Percentiles rank a stretch among this genome's conserved stretches.
phyloP scores from a whole-genome alignment of 2,888 invertebrate genomes.

The Ecliptopera silaceata region DNA sequence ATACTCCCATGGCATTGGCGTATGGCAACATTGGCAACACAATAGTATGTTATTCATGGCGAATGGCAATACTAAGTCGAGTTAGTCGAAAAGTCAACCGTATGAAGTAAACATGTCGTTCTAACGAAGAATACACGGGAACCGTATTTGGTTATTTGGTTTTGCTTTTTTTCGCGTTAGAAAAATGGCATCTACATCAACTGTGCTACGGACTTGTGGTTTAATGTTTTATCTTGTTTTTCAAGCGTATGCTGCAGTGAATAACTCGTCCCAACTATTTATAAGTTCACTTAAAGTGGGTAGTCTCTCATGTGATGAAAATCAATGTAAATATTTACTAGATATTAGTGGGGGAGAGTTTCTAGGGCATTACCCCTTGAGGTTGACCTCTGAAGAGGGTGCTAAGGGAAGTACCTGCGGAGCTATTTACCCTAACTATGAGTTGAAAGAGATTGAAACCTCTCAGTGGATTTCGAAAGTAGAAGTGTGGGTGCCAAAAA shows the following conservation, averaged over 20 bases:
- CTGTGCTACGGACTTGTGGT: constrained; percentile 78
- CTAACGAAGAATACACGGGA: constrained; percentile 42
- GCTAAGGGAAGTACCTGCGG: constrained; percentile 63
- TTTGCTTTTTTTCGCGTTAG: constrained; percentile 47
- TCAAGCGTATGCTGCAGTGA: constrained; percentile 51
- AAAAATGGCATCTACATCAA: constrained; percentile 66
- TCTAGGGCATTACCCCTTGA: constrained; percentile 72
- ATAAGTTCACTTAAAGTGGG: constrained; percentile 59
- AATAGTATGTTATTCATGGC: too few relatives aligned
- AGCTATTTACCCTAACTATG: constrained; percentile 65
- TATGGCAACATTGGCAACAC: too few relatives aligned
- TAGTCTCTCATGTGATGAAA: constrained; percentile 53
- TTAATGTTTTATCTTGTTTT: constrained; percentile 63
- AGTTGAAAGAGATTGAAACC: constrained; percentile 63
- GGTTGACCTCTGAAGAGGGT: constrained; percentile 61
- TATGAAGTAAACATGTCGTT: constrained; percentile 63
- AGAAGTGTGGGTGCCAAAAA: constrained; percentile 57
- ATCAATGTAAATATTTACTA: constrained; percentile 77
- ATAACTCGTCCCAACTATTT: constrained; percentile 50
- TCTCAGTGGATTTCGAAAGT: constrained; percentile 55
- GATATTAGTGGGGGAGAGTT: constrained; percentile 67
- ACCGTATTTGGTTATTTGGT: constrained; percentile 59
- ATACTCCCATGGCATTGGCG: too few relatives aligned
- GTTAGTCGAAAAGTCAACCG: constrained; percentile 72
- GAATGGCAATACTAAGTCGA: constrained; percentile 59